phyloP scores from a whole-genome alignment of 2,888 invertebrate genomes.

The Brachypterus glaber region DNA sequence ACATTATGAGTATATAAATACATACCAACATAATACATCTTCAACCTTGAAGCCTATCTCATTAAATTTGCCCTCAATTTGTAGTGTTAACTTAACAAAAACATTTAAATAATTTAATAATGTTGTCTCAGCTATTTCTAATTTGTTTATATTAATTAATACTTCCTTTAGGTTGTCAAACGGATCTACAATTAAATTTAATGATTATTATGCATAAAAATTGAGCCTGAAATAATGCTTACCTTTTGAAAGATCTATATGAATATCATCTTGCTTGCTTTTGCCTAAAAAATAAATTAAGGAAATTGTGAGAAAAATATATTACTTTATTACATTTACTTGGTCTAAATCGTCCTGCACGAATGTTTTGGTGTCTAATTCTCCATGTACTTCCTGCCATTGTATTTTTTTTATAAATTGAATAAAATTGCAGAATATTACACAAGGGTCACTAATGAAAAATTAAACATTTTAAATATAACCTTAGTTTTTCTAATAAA shows the following conservation, averaged over 20 bases:
- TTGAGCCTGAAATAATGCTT: constrained; percentile 13
- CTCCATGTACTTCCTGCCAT: constrained; percentile 50
- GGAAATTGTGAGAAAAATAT: constrained; percentile 13
- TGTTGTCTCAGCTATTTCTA: constrained; percentile 61
- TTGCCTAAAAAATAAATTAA: constrained; percentile 41
- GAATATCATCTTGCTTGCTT: constrained; percentile 41
- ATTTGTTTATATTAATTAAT: constrained; percentile 52
- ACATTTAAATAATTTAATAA: constrained; percentile 81
- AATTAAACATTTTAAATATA: no score
- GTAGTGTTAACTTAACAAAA: constrained; percentile 68
- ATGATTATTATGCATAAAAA: constrained; percentile 4
- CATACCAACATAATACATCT: constrained; percentile 75
- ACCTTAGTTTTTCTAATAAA: no score
- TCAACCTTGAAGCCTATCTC: constrained; percentile 65
- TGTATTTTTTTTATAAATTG: no score
- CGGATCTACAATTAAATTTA: constrained; percentile 35
- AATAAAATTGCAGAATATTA: no score
- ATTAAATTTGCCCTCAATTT: constrained; percentile 49
- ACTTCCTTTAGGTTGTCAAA: constrained; percentile 57
- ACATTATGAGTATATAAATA: constrained; percentile 15
- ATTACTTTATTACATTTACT: constrained; percentile 26
- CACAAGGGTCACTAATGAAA: no score
- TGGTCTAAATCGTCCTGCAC: constrained; percentile 43
- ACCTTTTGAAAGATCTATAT: constrained; percentile 24
- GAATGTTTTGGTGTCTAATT: constrained; percentile 41